Percentiles rank a stretch among this genome's conserved stretches.
phyloP scores from a whole-genome alignment of 2,888 invertebrate species.

The Tenthredo livida region DNA sequence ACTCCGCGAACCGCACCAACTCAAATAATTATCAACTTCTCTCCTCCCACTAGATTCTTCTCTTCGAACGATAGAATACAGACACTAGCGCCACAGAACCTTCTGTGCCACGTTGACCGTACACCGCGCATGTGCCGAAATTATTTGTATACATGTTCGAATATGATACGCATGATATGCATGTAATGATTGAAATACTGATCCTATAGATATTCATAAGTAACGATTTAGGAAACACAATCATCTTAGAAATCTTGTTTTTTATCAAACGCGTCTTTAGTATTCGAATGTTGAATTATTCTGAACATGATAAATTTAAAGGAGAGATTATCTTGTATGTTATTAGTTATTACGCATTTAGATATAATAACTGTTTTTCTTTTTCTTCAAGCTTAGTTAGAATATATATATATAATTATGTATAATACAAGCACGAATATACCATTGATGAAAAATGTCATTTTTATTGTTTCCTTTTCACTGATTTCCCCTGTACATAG shows the following conservation, averaged over 20 bases:
- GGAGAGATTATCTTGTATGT: not conserved
- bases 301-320: not conserved
- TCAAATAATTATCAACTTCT: not conserved
- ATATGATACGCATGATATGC: not conserved
- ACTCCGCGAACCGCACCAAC: not conserved
- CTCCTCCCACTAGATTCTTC: not conserved
- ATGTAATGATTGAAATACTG: not conserved
- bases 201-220: not conserved
- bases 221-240: too few species aligned
- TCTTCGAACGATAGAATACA: not conserved
- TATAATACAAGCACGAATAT: not conserved
- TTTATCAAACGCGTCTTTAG: not conserved
- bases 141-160: not conserved
- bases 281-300: not conserved
- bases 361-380: not conserved
- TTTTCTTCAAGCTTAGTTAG: not conserved
- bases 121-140: not conserved
- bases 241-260: too few species aligned
- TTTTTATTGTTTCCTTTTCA: slow-evolving; percentile 32
- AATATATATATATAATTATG: too few species aligned
- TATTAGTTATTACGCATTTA: not conserved
- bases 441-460: slow-evolving; percentile 37
- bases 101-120: not conserved
- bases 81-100: slow-evolving; percentile 16
- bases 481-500: slow-evolving; percentile 38